Percentiles rank a stretch among this genome's conserved stretches.
These are phyloP conservation scores for Euspilapteryx auroguttella DNA, from an alignment of 2,888 invertebrate species.

Conservation along the genomic window DNA sequence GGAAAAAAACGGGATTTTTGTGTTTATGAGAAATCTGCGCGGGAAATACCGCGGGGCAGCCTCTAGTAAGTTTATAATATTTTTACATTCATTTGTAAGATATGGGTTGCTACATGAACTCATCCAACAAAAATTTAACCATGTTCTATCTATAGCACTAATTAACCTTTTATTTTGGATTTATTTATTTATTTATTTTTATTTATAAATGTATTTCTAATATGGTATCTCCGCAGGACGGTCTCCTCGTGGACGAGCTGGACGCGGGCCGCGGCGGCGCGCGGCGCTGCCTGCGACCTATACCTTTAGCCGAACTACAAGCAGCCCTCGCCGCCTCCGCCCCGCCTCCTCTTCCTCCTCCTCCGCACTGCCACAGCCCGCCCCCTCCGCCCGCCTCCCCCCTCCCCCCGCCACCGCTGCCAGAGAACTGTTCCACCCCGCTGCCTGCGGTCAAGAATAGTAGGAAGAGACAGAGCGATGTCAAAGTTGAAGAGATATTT, in stretches of 20 bases:
- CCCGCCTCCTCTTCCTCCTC: not conserved
- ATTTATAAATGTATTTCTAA: not conserved
- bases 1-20: no score
- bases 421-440: not conserved
- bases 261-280: conserved; percentile 8
- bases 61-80: no score
- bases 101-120: no score
- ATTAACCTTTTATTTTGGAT: no score
- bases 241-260: conserved; percentile 30
- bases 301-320: conserved; percentile 32
- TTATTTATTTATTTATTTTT: no score
- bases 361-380: not conserved
- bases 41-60: no score
- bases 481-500: not conserved
- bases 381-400: not conserved
- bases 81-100: no score
- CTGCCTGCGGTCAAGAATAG: not conserved
- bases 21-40: no score
- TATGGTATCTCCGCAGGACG: conserved; percentile 14
- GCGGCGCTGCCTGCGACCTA: conserved; percentile 13
- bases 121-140: no score
- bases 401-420: not conserved
- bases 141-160: no score
- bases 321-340: conserved; percentile 19
- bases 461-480: not conserved